Conservation (phyloP, 2,113 vertebrate genomes). For the Pygoscelis antarcticus region DNA sequence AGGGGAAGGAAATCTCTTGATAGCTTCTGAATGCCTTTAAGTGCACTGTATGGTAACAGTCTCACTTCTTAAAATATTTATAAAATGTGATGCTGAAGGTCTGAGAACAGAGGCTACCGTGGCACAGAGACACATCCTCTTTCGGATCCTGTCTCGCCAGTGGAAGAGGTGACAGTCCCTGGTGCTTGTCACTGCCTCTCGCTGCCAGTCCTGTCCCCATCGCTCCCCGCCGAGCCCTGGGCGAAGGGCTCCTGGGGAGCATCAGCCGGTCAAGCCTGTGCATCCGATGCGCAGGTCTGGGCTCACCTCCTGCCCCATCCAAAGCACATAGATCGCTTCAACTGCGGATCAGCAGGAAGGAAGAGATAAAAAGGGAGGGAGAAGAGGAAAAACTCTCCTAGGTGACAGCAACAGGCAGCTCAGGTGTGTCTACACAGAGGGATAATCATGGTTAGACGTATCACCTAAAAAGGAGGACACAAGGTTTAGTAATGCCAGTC, state of each 20-base stretch:
- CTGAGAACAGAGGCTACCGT: neutral
- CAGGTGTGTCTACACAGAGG: neutral
- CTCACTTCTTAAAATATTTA: neutral
- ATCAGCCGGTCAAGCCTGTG: neutral
- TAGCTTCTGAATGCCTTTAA: neutral
- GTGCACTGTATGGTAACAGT: neutral
- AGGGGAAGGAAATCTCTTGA: neutral
- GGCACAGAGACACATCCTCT: fast-evolving
- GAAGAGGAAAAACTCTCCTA: neutral
- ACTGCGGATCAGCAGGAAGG: neutral
- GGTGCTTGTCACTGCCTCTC: neutral
- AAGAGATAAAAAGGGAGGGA: neutral
- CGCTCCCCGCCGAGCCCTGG: neutral
- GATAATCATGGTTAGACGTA: neutral
- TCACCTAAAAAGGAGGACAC: neutral
- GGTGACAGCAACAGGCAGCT: neutral
- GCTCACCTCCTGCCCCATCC: neutral
- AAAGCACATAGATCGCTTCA: fast-evolving
- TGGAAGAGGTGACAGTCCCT: neutral
- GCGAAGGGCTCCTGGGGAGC: neutral
- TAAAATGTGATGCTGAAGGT: neutral
- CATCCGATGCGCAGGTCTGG: fast-evolving
- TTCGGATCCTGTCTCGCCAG: neutral
- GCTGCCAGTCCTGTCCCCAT: neutral
- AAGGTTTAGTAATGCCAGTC: neutral